Evolutionary conservation across 1,140 invertebrate genomes (phyloP), one percentile per base, ranked within the genome.

Genomic region (Drosophila tsacasi): DNA sequence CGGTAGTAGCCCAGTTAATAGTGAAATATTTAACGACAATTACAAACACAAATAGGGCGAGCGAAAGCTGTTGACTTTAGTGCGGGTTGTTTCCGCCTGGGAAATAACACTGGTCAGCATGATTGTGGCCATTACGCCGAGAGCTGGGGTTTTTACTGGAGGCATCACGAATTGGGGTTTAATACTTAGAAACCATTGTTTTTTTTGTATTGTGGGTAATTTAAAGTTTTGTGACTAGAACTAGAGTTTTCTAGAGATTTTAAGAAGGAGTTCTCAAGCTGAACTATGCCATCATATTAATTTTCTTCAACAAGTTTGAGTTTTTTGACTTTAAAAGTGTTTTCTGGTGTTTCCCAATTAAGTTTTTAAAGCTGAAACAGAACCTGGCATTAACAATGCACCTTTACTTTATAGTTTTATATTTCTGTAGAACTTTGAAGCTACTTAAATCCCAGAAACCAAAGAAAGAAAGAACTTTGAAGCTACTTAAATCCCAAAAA

Each of bases 11-110:
- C 59, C 60, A 66, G 49, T 66, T 84, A 78, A 84, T 84, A 61
- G 66, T 81, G 81, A 75, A 81, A 89, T 87, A 89, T 87, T 87
- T 61, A 81, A 81, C 69, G 76, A 75, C 81, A 89, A 87, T 87
- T 81, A 87, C 62, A 55, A 57, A 75, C 67, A 72, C 69, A 76
- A 68, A 66, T 40, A 61, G 57, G 42, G n/a, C 54, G 35, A 57
- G 35, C 50, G n/a, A 60, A 44, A 32, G 49, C 42, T 57, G 59
- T 68, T 46, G 63, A 32, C 65, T 63, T 49, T 67, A 39, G 52
- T 47, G 59, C 52, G 46, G 55, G 35, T 13, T 25, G 55, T 58
- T 57, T 57, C 54, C 54, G 54, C 54, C 54, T 25, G 35, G 54
- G 54, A 57, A 57, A 57, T 57, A 57, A 57, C 54, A 57, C 54